Conservation (phyloP, 92 coral and sea anemone genomes). For the Ricordea florida region DNA sequence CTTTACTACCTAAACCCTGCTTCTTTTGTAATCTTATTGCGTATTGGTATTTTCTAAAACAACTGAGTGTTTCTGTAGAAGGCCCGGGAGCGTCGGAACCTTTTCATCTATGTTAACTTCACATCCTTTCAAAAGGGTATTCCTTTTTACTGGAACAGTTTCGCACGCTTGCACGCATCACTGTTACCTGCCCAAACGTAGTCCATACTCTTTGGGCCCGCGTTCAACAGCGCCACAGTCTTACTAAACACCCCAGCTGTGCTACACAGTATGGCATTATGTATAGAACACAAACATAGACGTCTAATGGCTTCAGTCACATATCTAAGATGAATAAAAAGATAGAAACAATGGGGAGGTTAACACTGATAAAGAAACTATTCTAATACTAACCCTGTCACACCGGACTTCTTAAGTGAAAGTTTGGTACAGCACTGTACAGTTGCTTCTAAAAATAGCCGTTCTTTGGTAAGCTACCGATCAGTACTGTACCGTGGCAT, state of each 20-base stretch:
- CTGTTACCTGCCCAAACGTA: constrained; percentile 65
- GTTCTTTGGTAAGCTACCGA: too few relatives aligned
- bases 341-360: background rate
- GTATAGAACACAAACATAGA: constrained; percentile 65
- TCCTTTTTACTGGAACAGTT: too few relatives aligned
- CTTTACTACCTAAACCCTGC: too few relatives aligned
- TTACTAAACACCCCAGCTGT: constrained; percentile 76
- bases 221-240: constrained; percentile 57
- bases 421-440: too few relatives aligned
- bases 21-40: too few relatives aligned
- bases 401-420: background rate
- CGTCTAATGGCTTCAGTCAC: constrained; percentile 54
- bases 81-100: too few relatives aligned
- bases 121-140: too few relatives aligned
- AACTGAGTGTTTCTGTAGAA: too few relatives aligned
- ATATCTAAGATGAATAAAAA: constrained; percentile 22
- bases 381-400: background rate
- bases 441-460: too few relatives aligned
- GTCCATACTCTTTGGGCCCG: constrained; percentile 38
- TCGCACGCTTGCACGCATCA: background rate
- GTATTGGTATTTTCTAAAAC: too few relatives aligned
- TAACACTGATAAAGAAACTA: background rate
- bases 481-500: too few relatives aligned
- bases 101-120: too few relatives aligned
- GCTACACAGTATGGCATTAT: constrained; percentile 87